Conservation (phyloP, 2,888 invertebrate genomes). For the Balanococcus diminutus region DNA sequence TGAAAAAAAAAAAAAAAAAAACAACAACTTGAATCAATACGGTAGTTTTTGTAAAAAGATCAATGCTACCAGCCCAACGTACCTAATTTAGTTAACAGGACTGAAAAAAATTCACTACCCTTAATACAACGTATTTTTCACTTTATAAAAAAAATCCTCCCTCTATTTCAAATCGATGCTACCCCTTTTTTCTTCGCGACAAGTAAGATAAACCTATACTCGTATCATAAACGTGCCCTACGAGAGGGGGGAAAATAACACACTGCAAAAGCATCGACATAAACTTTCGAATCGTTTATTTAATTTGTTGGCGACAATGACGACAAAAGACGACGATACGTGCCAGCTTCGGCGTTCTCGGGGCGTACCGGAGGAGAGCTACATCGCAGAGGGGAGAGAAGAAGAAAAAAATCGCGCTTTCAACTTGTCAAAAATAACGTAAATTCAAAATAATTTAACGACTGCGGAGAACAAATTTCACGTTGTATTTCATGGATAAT, state of each 20-base stretch:
- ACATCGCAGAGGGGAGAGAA: neutral
- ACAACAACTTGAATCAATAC: no score
- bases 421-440: constrained; percentile 19
- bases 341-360: no score
- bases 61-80: no score
- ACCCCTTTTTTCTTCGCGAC: neutral
- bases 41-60: no score
- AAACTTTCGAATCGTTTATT: constrained; percentile 6
- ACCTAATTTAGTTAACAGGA: no score
- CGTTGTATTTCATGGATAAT: constrained; percentile 27
- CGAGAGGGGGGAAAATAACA: neutral
- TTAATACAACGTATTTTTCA: no score
- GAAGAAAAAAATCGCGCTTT: neutral
- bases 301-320: neutral
- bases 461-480: neutral
- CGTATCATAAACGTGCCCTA: neutral
- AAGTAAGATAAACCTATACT: neutral
- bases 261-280: neutral
- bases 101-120: no score
- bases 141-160: no score
- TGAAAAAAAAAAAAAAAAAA: no score
- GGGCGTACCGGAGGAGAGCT: neutral
- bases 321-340: neutral
- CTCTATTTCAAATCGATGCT: neutral
- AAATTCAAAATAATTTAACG: constrained; percentile 26